Evolutionary conservation across 1,140 invertebrate genomes (phyloP).

Genomic region (Trichoplusia ni): DNA sequence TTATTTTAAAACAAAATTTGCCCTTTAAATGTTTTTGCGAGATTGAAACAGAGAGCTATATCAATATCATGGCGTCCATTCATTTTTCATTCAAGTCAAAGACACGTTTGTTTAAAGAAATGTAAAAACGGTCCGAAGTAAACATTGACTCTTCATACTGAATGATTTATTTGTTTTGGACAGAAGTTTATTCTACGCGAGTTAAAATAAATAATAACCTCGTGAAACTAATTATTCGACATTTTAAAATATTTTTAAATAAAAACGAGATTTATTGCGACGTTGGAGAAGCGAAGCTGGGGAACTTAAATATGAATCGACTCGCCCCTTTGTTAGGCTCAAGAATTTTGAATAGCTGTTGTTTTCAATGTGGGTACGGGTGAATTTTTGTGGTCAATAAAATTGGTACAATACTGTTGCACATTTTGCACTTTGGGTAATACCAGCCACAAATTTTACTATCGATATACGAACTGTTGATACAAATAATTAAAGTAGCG

Average conservation of each 20-base stretch:
- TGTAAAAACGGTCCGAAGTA: neutral
- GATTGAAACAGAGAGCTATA: neutral
- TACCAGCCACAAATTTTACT: too few relatives aligned
- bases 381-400: neutral
- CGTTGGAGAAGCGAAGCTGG: slow-evolving; percentile 1
- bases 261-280: slow-evolving; percentile 33
- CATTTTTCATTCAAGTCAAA: neutral
- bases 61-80: neutral
- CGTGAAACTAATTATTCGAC: slow-evolving; percentile 42
- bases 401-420: neutral
- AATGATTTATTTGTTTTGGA: slow-evolving; percentile 49
- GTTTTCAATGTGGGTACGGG: neutral
- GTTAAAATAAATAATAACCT: slow-evolving; percentile 38
- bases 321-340: slow-evolving; percentile 2
- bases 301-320: neutral
- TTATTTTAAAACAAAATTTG: neutral
- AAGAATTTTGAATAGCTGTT: neutral
- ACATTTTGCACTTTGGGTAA: too few relatives aligned
- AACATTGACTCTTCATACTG: slow-evolving; percentile 17
- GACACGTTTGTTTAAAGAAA: neutral
- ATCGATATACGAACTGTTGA: too few relatives aligned
- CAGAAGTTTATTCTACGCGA: neutral
- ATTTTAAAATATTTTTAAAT: slow-evolving; percentile 25
- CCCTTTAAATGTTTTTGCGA: neutral
- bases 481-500: too few relatives aligned